Evolutionary conservation across 1,140 invertebrate species (phyloP), one percentile per base, ranked within the genome.

Genomic region (Cherax destructor): DNA sequence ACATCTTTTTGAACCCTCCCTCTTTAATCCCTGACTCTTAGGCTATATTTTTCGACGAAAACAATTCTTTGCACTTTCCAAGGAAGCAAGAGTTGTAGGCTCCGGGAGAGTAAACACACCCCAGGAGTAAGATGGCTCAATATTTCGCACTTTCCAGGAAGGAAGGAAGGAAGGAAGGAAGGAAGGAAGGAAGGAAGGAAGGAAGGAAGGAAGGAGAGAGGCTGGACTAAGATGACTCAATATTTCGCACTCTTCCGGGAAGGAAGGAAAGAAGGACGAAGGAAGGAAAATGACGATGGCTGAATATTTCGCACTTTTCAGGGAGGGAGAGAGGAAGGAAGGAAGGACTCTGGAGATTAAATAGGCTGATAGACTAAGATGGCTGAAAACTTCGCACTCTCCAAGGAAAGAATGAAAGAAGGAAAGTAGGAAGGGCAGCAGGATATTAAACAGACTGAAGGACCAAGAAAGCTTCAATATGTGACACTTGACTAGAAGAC

Each of bases 131-230:
- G 30, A 41, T 41, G 30, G 30, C 30, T 41, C 30, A 41, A 41
- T 41, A 41, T 41, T 41, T 41, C 30, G 30, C 30, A 41, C 30
- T 41, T 41, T 41, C 30, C 30, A 41, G 30, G 30, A 41, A 41
- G 30, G 30, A 41, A 41, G 30, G 30, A 41, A 61, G 80, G 80
- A 61, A 83, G 80, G 80, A 61, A 65, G 80, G 56, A 41, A 83
- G 80, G 56, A 61, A 83, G 56, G 80, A 30, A 61, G 56, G 80
- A 61, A 61, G 80, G 52, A 83, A 83, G 80, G 56, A 83, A 83
- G 80, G 80, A 83, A 83, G 80, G 80, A 83, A 83, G 80, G 80
- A 83, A 83, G 80, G 80, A 83, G 80, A 52, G 61, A 80, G 79
- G 80, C 65, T 65, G 30, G 30, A 41, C n/a, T n/a, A n/a, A n/a